These are phyloP conservation scores for Temnothorax nylanderi DNA, from an alignment of 1,140 invertebrate species.

Conservation along the genomic window DNA sequence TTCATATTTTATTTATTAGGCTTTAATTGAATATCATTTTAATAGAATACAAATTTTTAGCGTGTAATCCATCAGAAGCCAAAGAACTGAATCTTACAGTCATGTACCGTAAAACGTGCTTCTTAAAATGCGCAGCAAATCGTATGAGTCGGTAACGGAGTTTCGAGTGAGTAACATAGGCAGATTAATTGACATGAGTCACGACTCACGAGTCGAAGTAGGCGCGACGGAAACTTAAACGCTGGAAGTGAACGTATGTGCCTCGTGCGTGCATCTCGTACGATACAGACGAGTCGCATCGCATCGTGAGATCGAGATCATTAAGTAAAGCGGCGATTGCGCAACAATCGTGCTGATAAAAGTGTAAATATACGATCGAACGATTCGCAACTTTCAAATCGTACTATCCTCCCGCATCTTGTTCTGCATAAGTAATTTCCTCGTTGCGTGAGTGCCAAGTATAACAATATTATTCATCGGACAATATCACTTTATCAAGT, in stretches of 20 bases:
- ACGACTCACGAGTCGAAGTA: constrained; percentile 72
- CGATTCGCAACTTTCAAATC: constrained; percentile 1
- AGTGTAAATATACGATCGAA: background rate
- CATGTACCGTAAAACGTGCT: background rate
- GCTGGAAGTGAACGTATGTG: constrained; percentile 32
- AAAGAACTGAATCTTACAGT: background rate
- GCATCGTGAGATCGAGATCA: background rate
- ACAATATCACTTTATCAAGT: background rate
- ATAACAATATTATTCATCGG: background rate
- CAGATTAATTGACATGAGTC: constrained; percentile 77
- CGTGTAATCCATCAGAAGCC: background rate
- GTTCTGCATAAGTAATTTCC: background rate
- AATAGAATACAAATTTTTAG: background rate
- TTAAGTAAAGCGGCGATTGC: constrained; percentile 2
- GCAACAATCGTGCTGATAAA: constrained; percentile 4
- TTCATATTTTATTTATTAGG: background rate
- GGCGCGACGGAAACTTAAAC: constrained; percentile 57
- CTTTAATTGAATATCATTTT: background rate
- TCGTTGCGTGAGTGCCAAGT: background rate
- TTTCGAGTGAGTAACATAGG: constrained; percentile 72
- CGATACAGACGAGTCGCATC: background rate
- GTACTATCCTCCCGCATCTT: background rate
- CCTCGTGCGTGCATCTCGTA: background rate
- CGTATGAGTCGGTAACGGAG: constrained; percentile 61
- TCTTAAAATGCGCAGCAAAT: constrained; percentile 53